These are phyloP conservation scores for Cheilinus undulatus DNA, from an alignment of 2,113 vertebrate genomes.

Conservation along the genomic window DNA sequence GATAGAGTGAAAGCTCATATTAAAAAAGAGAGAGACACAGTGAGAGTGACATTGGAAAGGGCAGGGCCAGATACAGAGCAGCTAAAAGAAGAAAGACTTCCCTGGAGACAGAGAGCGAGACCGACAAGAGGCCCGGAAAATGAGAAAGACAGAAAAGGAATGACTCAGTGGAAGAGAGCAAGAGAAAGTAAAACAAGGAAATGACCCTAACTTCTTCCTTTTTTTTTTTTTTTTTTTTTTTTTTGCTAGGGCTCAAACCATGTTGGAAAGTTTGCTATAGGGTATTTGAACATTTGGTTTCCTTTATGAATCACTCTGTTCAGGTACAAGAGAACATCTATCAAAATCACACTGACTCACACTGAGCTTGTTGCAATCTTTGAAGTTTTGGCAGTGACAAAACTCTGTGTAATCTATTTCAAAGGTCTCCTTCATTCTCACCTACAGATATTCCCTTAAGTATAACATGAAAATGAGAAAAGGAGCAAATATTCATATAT, in stretches of 20 bases:
- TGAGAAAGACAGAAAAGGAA: conserved; percentile 43
- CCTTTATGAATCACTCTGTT: conserved; percentile 3
- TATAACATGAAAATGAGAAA: not conserved
- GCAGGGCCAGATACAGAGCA: conserved; percentile 62
- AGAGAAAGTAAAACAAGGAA: conserved; percentile 23
- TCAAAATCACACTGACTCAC: conserved; percentile 1
- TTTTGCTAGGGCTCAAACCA: conserved; percentile 4
- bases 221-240: conserved; percentile 14
- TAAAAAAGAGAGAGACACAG: conserved; percentile 47
- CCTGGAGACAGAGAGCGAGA: conserved; percentile 54
- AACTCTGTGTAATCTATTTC: not conserved
- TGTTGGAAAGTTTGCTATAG: not conserved
- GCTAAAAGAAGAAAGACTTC: conserved; percentile 72
- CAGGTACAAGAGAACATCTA: not conserved
- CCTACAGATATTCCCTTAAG: not conserved
- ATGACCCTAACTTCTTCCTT: conserved; percentile 22
- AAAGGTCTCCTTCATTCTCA: not conserved
- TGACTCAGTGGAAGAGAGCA: conserved; percentile 12
- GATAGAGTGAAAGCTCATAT: conserved; percentile 35
- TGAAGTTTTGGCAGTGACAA: not conserved
- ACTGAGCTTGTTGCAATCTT: not conserved
- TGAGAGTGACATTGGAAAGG: conserved; percentile 69
- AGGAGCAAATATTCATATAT: not conserved
- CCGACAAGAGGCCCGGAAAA: conserved; percentile 45
- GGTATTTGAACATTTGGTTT: not conserved